phyloP scores from a whole-genome alignment of 2,888 invertebrate species.

The Lucinisca nassula region DNA sequence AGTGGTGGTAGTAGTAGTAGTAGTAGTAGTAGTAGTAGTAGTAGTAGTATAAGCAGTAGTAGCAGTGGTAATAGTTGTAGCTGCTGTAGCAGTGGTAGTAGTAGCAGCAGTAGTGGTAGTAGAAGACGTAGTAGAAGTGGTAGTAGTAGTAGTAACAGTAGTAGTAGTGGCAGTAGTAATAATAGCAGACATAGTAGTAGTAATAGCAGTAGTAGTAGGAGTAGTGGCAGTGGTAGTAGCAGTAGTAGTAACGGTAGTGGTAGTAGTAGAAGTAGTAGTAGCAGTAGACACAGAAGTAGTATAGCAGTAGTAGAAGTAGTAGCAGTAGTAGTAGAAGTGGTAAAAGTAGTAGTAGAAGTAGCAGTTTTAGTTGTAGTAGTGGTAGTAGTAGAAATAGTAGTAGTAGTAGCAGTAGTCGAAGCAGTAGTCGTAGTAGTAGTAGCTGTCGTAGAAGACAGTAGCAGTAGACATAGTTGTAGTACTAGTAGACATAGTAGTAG shows the following conservation, averaged over 20 bases:
- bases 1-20: neutral
- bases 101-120: neutral
- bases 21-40: neutral
- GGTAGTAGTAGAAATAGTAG: no score
- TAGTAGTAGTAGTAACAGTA: neutral
- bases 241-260: no score
- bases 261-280: conserved; percentile 19
- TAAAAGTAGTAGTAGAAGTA: conserved; percentile 44
- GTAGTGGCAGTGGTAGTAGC: no score
- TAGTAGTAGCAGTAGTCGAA: no score
- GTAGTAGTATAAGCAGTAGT: neutral
- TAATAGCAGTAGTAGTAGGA: no score
- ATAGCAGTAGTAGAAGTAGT: no score
- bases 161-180: neutral
- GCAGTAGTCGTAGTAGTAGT: neutral
- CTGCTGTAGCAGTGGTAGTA: neutral
- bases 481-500: neutral
- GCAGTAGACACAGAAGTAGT: conserved; percentile 27
- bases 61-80: neutral
- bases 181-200: neutral
- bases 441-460: neutral
- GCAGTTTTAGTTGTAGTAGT: no score
- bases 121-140: neutral
- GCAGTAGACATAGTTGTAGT: neutral
- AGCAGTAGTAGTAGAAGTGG: no score